Conservation (phyloP, 2,113 vertebrate species). For the Gymnogyps californianus region DNA sequence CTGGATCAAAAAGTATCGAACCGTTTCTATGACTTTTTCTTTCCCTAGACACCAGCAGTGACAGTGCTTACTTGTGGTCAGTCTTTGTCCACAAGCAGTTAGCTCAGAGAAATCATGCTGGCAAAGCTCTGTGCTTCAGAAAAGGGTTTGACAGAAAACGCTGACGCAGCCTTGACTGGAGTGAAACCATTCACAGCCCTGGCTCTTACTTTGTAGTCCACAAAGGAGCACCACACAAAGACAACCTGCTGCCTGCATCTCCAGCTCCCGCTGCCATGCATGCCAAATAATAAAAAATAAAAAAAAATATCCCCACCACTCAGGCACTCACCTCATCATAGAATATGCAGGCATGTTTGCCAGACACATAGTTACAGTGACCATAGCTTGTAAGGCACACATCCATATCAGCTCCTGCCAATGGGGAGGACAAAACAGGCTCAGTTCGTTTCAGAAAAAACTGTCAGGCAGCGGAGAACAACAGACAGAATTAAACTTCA, state of each 20-base stretch:
- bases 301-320: not conserved
- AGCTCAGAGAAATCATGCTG: not conserved
- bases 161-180: conserved; percentile 19
- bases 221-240: conserved; percentile 48
- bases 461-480: conserved; percentile 7
- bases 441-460: not conserved
- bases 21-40: not conserved
- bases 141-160: conserved; percentile 20
- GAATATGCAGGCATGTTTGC: conserved; percentile 98
- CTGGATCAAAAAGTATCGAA: not conserved
- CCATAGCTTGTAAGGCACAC: conserved; percentile 99
- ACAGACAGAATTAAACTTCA: conserved; percentile 41
- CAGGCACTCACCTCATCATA: conserved; percentile 89
- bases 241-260: conserved; percentile 49
- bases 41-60: not conserved
- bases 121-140: conserved; percentile 26
- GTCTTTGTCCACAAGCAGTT: conserved; percentile 23
- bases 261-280: not conserved
- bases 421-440: conserved; percentile 25
- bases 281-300: not conserved
- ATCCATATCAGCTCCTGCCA: conserved; percentile 96
- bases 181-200: conserved; percentile 22
- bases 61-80: not conserved
- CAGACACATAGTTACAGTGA: conserved; percentile 96
- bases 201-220: conserved; percentile 29